Evolutionary conservation across 1,140 invertebrate species (phyloP), one percentile per base, ranked within the genome.

Genomic region (Trialeurodes vaporariorum): DNA sequence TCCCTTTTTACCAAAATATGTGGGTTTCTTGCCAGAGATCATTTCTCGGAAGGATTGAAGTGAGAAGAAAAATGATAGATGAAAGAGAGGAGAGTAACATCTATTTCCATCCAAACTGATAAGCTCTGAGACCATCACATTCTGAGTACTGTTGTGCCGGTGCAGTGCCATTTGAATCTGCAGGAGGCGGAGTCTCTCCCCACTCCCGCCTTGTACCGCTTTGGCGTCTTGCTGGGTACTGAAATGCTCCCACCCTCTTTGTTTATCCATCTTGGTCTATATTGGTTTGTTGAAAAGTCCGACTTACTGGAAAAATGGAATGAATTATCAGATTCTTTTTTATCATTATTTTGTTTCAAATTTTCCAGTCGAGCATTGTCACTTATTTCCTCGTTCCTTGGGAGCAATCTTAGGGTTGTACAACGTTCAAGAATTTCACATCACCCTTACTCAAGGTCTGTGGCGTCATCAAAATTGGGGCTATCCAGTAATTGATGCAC

Each of bases 381-480:
- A 90, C 73, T 80, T 97, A 63, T 96, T 98, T 79, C 94, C 96
- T 22, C 85, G 93, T 73, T 86, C 93, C 1, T 79, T 99, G 61
- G 88, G 89, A 34, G 94, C 98, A 81, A 87, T 98, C n/a, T 82
- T 98, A 72, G 82, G 85, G 66, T 82, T 87, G 22, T 91, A 94
- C 76, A 81, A 88, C 75, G 86, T 98, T 0, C 86, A 92, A 75
- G 96, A 98, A 77, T 78, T 99, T 9, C 93, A 98, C 77, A 81
- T 98, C 34, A 89, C 87, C 68, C 81, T 98, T 66, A 96, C 94
- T 0, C 90, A 94, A 78, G 96, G 96, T 2, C 79, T 94, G 62
- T 99, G 96, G 96, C 85, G 89, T 68, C 88, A 96, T 78, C 84
- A 92, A 74, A 86, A 87, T 68, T 98, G 94, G 95, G 96, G 95